These are phyloP conservation scores for Sebastes trivittatus DNA, from an alignment of 2,797 vertebrate species.

Conservation along the genomic window DNA sequence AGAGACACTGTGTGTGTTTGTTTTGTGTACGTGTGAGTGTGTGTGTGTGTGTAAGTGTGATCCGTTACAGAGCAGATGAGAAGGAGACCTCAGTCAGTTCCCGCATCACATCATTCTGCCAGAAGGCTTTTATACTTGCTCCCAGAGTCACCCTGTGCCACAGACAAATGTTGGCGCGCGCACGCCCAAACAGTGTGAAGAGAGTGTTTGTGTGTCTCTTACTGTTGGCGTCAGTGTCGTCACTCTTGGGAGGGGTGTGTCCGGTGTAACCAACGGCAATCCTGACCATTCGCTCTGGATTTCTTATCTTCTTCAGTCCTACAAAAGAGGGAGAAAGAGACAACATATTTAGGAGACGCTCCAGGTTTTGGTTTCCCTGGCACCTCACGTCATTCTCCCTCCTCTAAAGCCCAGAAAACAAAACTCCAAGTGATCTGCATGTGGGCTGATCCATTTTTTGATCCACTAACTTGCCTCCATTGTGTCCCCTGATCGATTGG, in stretches of 20 bases:
- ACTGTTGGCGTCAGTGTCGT: slow-evolving; percentile 86
- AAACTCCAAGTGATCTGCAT: slow-evolving; percentile 61
- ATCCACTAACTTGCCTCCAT: slow-evolving; percentile 73
- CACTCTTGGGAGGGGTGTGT: slow-evolving; percentile 85
- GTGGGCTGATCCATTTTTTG: slow-evolving; percentile 65
- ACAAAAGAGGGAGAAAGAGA: slow-evolving; percentile 29
- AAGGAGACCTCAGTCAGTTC: slow-evolving; percentile 72
- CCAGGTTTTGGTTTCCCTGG: slow-evolving; percentile 40
- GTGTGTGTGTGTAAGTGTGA: slow-evolving; percentile 40
- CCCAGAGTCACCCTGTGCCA: slow-evolving; percentile 68
- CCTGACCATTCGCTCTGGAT: slow-evolving; percentile 87
- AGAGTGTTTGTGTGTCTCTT: slow-evolving; percentile 74
- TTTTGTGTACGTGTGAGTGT: slow-evolving; percentile 21
- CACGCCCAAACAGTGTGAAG: slow-evolving; percentile 39
- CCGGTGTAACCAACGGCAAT: slow-evolving; percentile 84
- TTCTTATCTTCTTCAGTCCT: slow-evolving; percentile 89
- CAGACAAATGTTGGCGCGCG: slow-evolving; percentile 52
- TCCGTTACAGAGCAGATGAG: slow-evolving; percentile 75
- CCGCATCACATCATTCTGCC: slow-evolving; percentile 74
- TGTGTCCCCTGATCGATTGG: slow-evolving; percentile 72
- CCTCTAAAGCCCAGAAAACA: slow-evolving; percentile 51
- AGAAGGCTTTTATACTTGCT: slow-evolving; percentile 77
- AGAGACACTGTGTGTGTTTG: slow-evolving; percentile 52
- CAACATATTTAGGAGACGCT: slow-evolving; percentile 46
- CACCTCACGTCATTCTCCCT: slow-evolving; percentile 34